Conservation (phyloP, 2,113 vertebrate genomes). For the chimpanzee (Pan troglodytes) region NHGRI_mPanTro3-v2.1_pri NC_072419.2:21311501-21312000, state of each 20-base stretch:
- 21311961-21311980: conserved; percentile 73
- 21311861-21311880: conserved; percentile 56
- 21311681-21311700: background rate
- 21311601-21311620: background rate
- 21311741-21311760: background rate
- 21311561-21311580: background rate
- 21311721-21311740: background rate
- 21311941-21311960: conserved; percentile 68
- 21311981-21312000: conserved; percentile 64
- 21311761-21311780: background rate
- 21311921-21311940: conserved; percentile 1
- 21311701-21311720: background rate
- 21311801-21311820: background rate
- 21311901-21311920: conserved; percentile 47
- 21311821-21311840: conserved; percentile 45
- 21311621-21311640: background rate
- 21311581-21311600: background rate
- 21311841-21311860: conserved; percentile 63
- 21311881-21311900: background rate
- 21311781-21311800: background rate
- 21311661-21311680: background rate
- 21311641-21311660: background rate
- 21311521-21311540: background rate
- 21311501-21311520: background rate
- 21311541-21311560: background rate